These are phyloP conservation scores for Chrysochloris asiatica DNA, from an alignment of 2,113 vertebrate species.

Conservation along the genomic window DNA sequence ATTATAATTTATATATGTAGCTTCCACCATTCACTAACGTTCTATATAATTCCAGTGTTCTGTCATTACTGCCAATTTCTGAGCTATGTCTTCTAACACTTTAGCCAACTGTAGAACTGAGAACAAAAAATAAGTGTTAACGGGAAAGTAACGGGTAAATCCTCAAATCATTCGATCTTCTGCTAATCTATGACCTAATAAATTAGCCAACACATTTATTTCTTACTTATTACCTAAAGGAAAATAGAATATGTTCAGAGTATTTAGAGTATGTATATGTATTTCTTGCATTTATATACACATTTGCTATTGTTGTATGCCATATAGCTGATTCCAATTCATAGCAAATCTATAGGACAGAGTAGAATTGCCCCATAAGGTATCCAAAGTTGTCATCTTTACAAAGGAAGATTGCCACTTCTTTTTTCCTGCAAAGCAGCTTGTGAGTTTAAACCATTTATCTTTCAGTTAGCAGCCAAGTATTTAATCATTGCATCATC, in stretches of 20 bases:
- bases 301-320: not conserved
- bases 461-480: too few species aligned
- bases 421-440: too few species aligned
- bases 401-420: not conserved
- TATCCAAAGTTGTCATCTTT: not conserved
- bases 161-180: not conserved
- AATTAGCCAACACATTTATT: not conserved
- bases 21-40: too few species aligned
- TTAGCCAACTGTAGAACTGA: conserved; percentile 2
- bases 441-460: too few species aligned
- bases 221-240: not conserved
- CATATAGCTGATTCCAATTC: not conserved
- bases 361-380: not conserved
- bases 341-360: not conserved
- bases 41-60: not conserved
- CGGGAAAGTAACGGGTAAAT: not conserved
- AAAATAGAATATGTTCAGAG: not conserved
- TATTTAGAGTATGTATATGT: not conserved
- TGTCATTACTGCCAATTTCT: not conserved
- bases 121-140: not conserved
- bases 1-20: too few species aligned
- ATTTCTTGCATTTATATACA: not conserved
- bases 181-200: not conserved
- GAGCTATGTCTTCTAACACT: not conserved
- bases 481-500: not conserved